These are phyloP conservation scores for Myotis pilosus DNA, from an alignment of 2,797 vertebrate genomes.

Conservation along the genomic window DNA sequence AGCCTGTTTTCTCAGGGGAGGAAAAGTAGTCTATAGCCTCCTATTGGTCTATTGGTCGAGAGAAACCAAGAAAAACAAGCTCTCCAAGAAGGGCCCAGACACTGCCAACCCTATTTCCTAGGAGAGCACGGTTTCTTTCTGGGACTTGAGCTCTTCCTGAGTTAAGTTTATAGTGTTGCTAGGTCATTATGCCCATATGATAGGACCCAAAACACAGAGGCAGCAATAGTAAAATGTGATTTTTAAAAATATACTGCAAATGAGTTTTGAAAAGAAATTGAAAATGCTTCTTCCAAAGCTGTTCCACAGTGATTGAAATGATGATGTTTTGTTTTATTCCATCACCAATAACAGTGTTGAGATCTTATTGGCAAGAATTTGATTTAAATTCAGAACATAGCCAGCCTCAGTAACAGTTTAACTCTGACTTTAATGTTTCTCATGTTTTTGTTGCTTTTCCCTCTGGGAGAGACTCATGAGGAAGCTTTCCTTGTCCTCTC, in stretches of 20 bases:
- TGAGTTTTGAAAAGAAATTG: slow-evolving; percentile 65
- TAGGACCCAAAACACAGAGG: slow-evolving; percentile 47
- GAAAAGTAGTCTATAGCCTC: neutral
- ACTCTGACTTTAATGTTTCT: slow-evolving; percentile 68
- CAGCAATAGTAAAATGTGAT: slow-evolving; percentile 44
- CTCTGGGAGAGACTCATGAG: slow-evolving; percentile 66
- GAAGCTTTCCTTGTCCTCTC: slow-evolving; percentile 65
- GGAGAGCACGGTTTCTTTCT: slow-evolving; percentile 1
- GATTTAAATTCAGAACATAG: slow-evolving; percentile 73
- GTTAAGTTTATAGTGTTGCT: slow-evolving; percentile 43
- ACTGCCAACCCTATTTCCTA: neutral
- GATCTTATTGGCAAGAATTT: slow-evolving; percentile 72
- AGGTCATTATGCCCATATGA: slow-evolving; percentile 46
- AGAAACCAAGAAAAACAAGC: neutral
- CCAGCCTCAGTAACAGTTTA: slow-evolving; percentile 67
- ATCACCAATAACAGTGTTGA: slow-evolving; percentile 67
- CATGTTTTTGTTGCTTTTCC: slow-evolving; percentile 47
- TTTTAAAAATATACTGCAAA: slow-evolving; percentile 65
- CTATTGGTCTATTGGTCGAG: neutral
- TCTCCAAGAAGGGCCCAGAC: neutral
- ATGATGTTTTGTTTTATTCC: slow-evolving; percentile 62
- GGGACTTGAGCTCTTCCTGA: slow-evolving; percentile 39
- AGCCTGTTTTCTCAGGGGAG: neutral
- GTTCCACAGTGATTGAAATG: slow-evolving; percentile 40
- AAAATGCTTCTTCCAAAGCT: slow-evolving; percentile 70